Evolutionary conservation across 2,888 invertebrate species (phyloP).

Genomic region (Therioaphis trifolii): DNA sequence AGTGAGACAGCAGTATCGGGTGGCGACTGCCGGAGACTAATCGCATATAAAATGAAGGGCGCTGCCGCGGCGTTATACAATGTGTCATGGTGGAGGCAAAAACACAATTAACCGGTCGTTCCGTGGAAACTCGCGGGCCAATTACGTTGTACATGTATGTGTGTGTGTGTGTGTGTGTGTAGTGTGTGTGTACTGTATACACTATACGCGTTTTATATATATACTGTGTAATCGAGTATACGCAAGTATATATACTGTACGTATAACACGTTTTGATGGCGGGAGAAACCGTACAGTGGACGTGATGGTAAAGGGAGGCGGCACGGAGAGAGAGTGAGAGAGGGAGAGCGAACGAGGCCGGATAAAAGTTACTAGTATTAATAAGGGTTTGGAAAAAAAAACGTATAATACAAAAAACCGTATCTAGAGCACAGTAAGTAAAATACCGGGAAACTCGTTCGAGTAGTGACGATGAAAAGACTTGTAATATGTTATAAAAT

Average conservation of each 20-base stretch:
- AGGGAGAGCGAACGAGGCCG: not conserved
- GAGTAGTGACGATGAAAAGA: not conserved
- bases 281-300: not conserved
- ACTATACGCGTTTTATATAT: too few species aligned
- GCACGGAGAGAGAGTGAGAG: not conserved
- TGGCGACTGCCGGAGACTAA: constrained; percentile 47
- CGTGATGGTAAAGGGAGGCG: not conserved
- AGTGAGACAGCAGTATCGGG: too few species aligned
- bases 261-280: too few species aligned
- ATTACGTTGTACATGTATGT: constrained; percentile 14
- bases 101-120: constrained; percentile 58
- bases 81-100: constrained; percentile 57
- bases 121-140: constrained; percentile 48
- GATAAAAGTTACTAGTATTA: constrained; percentile 54
- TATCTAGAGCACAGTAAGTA: not conserved
- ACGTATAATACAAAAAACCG: not conserved
- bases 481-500: too few species aligned
- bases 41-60: constrained; percentile 53
- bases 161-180: not conserved
- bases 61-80: constrained; percentile 37
- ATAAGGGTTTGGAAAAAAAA: constrained; percentile 26
- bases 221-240: too few species aligned
- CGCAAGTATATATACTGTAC: too few species aligned
- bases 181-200: too few species aligned
- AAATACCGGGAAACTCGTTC: not conserved